phyloP scores from a whole-genome alignment of 2,113 vertebrate genomes.

The Hiodon alosoides region DNA sequence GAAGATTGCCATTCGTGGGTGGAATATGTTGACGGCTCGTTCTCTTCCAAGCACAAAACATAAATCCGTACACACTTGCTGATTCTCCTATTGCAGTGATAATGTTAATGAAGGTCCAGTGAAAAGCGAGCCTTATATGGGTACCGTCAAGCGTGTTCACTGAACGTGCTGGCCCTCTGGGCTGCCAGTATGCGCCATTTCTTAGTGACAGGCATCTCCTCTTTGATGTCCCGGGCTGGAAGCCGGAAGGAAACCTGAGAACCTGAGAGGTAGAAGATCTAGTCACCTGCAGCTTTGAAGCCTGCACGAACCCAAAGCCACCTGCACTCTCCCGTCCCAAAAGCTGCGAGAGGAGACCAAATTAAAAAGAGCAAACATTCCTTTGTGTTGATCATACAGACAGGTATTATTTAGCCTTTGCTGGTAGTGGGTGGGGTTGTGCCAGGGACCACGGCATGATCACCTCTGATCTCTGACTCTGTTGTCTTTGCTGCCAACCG shows the following conservation, averaged over 20 bases:
- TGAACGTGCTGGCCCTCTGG: constrained; percentile 4
- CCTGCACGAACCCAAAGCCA: no score
- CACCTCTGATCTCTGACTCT: no score
- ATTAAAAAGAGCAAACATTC: constrained; percentile 24
- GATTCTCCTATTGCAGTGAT: no score
- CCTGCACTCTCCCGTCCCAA: constrained; percentile 42
- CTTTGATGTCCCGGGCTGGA: constrained; percentile 61
- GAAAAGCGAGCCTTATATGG: no score
- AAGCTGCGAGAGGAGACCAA: constrained; percentile 52
- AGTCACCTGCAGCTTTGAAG: constrained; percentile 65
- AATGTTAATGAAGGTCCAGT: no score
- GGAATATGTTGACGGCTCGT: no score
- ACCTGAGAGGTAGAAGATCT: constrained; percentile 56
- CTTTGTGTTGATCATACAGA: not conserved
- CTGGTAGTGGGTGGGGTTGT: not conserved
- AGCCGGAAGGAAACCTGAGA: constrained; percentile 71
- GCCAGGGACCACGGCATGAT: no score
- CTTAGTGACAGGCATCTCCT: constrained; percentile 46
- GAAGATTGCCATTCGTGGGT: no score
- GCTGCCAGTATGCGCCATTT: constrained; percentile 41
- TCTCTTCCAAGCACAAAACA: no score
- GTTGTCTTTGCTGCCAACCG: no score
- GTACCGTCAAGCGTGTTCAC: not conserved
- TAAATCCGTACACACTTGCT: no score
- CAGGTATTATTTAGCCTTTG: not conserved